Conservation (phyloP, 2,888 invertebrate species). For the Noctua janthina region DNA sequence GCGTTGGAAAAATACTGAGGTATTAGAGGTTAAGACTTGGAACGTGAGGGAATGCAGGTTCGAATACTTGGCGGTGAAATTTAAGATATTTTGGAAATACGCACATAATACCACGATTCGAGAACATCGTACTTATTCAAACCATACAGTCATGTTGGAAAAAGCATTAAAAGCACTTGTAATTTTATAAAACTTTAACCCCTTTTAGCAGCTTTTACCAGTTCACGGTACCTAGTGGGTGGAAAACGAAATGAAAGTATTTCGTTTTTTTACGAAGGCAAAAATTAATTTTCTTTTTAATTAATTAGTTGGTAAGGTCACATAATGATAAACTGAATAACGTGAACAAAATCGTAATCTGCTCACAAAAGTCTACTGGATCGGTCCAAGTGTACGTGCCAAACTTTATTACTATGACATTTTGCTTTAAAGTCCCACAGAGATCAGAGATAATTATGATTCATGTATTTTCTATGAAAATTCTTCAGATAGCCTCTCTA, state of each 20-base stretch:
- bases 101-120: background rate
- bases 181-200: background rate
- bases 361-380: too few species aligned
- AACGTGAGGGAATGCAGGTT: constrained; percentile 49
- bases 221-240: background rate
- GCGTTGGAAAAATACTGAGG: constrained; percentile 39
- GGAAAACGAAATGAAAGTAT: background rate
- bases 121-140: background rate
- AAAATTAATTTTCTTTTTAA: background rate
- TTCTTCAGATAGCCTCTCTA: background rate
- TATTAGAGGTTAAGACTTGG: constrained; percentile 45
- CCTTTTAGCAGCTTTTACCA: background rate
- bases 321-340: too few species aligned
- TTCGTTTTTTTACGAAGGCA: background rate
- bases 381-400: background rate
- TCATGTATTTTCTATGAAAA: background rate
- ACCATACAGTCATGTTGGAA: background rate
- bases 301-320: too few species aligned
- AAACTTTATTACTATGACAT: background rate
- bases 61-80: constrained; percentile 12
- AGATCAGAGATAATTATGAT: too few species aligned
- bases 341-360: too few species aligned
- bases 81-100: constrained; percentile 8
- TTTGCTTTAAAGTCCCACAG: background rate
- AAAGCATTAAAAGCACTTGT: background rate